Percentiles rank a stretch among this genome's conserved stretches.
Conservation (phyloP, 2,797 vertebrate species). For the Calcarius lapponicus region DNA sequence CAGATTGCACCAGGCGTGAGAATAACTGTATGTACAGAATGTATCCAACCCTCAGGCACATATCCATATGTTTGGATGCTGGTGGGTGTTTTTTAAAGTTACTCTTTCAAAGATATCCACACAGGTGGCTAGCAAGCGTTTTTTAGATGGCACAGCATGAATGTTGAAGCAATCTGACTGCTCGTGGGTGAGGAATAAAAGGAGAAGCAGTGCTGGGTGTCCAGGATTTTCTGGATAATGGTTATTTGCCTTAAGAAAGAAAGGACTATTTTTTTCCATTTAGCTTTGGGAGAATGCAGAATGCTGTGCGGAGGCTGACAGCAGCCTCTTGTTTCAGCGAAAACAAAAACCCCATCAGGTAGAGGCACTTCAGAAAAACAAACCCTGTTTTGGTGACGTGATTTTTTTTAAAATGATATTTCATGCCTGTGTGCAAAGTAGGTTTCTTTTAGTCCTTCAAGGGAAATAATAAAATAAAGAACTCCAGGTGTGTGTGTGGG, state of each 20-base stretch:
- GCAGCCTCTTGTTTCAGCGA: background rate
- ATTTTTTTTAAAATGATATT: background rate
- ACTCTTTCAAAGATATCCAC: constrained; percentile 55
- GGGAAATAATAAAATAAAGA: background rate
- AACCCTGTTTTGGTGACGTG: background rate
- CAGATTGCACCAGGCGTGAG: constrained; percentile 6
- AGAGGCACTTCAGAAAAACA: background rate
- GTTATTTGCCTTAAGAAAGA: background rate
- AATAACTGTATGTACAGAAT: constrained; percentile 33
- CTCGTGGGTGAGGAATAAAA: constrained; percentile 4
- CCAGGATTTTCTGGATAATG: background rate
- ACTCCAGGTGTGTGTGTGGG: background rate
- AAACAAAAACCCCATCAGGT: background rate
- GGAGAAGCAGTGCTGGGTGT: background rate
- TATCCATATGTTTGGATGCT: constrained; percentile 59
- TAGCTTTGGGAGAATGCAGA: background rate
- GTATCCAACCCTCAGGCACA: constrained; percentile 41
- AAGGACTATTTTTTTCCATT: background rate
- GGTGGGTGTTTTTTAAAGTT: constrained; percentile 63
- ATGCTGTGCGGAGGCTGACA: background rate
- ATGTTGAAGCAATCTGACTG: constrained; percentile 9
- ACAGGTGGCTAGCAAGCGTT: constrained; percentile 52
- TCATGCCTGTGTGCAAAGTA: background rate
- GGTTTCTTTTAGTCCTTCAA: background rate
- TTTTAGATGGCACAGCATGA: constrained; percentile 38